Base-by-base conservation (phyloP, 2,797 vertebrate genomes). In the Rhincodon typus region DNA sequence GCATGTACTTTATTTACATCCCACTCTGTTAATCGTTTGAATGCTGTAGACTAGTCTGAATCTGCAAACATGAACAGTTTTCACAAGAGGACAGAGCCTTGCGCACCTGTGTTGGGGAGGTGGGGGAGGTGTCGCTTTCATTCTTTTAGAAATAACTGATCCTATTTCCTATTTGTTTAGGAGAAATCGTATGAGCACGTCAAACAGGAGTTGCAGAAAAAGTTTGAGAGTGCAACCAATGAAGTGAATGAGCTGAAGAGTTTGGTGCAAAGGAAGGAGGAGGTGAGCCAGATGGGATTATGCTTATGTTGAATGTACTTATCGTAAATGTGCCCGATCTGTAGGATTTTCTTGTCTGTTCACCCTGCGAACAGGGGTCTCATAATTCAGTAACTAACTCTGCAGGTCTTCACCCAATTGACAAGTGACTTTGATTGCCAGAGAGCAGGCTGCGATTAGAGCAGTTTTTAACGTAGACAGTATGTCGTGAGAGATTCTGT, bases 131-230 rank as follows among this genome's bases (percentile, higher is more conserved):
- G 13, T 3, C 10, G 1, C 34, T 25, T 42, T 93, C 62, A 42
- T 3, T 42, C 62, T 19, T 69, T 42, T 10, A 19, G 66, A 25
- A 93, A 5, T 67, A 67, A 93, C 66, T 1, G 66, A 7, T 93
- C n/a, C 7, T 30, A 3, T 1, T 93, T 96, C 96, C 96, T 46
- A 23, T 25, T 57, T 72, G 95, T 96, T 96, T 96, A 99, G 99
- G 99, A 99, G 96, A 99, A 98, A 96, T 97, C 97, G 79, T 98
- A 97, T 93, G 98, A 99, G 97, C 99, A 99, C 97, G 96, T 97
- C 96, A 98, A 97, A 96, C 97, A 98, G 96, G 98, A 99, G 57
- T 98, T 99, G 96, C 97, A 98, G 87, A 97, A 98, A 96, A 98
- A 97, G 94, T 97, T 97, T 0, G 98, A 99, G 96, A 96, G 96